Conservation (phyloP, 2,113 vertebrate genomes). For the Pteropus alecto region DNA sequence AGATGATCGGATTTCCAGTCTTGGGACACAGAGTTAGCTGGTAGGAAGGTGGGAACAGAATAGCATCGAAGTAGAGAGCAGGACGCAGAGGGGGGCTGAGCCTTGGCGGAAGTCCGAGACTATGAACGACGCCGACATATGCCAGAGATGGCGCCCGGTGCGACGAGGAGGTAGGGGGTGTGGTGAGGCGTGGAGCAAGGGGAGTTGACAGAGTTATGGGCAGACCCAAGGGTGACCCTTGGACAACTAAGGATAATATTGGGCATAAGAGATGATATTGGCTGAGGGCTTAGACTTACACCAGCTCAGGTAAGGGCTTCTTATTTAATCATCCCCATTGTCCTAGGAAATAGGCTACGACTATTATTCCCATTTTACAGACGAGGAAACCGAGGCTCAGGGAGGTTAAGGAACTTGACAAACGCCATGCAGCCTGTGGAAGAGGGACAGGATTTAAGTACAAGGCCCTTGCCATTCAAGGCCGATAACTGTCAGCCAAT, state of each 20-base stretch:
- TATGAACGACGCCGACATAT: accelerated
- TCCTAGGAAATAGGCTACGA: not conserved
- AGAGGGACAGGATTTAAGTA: not conserved
- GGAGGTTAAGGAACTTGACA: not conserved
- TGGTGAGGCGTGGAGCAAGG: not conserved
- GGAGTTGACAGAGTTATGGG: not conserved
- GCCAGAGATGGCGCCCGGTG: not conserved
- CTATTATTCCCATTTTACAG: not conserved
- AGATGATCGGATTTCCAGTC: accelerated
- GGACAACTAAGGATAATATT: not conserved
- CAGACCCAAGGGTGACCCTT: no score
- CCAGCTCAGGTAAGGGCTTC: not conserved
- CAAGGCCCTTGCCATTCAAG: not conserved
- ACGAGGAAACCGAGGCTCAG: not conserved
- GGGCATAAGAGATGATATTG: no score
- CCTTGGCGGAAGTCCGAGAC: not conserved
- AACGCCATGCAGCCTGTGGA: no score
- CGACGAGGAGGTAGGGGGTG: accelerated
- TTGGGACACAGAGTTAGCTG: not conserved
- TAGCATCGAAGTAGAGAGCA: no score
- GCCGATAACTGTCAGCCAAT: not conserved
- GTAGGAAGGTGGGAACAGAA: not conserved
- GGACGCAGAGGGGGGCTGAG: accelerated
- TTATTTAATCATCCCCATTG: no score
- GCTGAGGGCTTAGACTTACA: not conserved